Percentiles rank a stretch among this genome's conserved stretches.
phyloP scores from a whole-genome alignment of 2,888 invertebrate species.

The Anticlea derivata region DNA sequence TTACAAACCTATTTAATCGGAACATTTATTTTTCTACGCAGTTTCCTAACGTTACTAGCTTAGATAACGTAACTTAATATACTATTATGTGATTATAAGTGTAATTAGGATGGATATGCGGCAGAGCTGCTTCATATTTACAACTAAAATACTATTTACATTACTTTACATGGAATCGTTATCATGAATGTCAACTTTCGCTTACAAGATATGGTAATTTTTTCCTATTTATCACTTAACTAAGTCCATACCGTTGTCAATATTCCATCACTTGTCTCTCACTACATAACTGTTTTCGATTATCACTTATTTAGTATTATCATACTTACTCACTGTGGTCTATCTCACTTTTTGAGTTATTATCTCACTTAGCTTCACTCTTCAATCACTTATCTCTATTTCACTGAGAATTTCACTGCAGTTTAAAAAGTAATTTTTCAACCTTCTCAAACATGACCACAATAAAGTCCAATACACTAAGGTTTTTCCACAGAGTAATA shows the following conservation, averaged over 20 bases:
- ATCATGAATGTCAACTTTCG: conserved; percentile 38
- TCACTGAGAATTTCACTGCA: conserved; percentile 24
- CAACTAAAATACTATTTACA: conserved; percentile 58
- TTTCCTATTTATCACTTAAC: conserved; percentile 25
- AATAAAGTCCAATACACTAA: conserved; percentile 16
- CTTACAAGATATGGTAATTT: conserved; percentile 47
- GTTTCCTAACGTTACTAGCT: conserved; percentile 40
- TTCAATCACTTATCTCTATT: conserved; percentile 5
- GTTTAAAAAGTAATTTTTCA: conserved; percentile 16
- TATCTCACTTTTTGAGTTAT: not conserved
- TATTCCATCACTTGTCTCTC: conserved; percentile 3
- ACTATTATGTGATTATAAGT: conserved; percentile 54
- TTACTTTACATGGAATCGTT: conserved; percentile 54
- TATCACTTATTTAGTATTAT: not conserved
- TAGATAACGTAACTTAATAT: too few relatives aligned
- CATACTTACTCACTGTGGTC: not conserved
- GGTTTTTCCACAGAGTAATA: conserved; percentile 1
- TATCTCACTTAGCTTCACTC: not conserved
- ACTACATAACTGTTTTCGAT: not conserved
- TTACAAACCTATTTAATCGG: conserved; percentile 13
- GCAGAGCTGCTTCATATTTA: conserved; percentile 68
- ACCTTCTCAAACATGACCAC: conserved; percentile 27
- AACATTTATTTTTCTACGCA: conserved; percentile 36
- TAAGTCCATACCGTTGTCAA: conserved; percentile 7
- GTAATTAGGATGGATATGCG: conserved; percentile 78